Conservation (phyloP, 2,113 vertebrate genomes). For the Pogona vitticeps region DNA sequence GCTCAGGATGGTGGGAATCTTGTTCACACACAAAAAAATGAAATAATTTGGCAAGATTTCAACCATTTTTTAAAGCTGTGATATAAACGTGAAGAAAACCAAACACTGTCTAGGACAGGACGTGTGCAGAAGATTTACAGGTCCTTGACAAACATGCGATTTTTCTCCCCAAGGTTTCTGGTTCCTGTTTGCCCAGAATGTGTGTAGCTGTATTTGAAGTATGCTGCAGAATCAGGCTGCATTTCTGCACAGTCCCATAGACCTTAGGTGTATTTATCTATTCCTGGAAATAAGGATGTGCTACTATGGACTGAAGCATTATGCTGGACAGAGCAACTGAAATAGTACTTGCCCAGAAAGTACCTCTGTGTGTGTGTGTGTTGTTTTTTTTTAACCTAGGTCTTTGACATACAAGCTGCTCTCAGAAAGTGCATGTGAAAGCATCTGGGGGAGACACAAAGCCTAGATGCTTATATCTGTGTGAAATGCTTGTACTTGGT, state of each 20-base stretch:
- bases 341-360: too few relatives aligned
- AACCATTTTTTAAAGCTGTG: background rate
- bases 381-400: background rate
- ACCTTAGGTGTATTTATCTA: too few relatives aligned
- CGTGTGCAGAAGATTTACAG: background rate
- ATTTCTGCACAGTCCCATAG: background rate
- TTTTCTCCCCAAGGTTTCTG: background rate
- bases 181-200: accelerated
- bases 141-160: background rate
- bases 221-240: background rate
- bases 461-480: background rate
- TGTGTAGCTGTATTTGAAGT: background rate
- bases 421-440: background rate
- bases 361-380: too few relatives aligned
- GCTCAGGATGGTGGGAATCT: background rate
- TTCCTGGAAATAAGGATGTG: background rate
- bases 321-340: too few relatives aligned
- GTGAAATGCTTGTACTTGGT: background rate
- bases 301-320: background rate
- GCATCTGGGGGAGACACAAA: background rate
- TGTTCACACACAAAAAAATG: background rate
- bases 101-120: conserved; percentile 21
- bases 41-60: background rate
- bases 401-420: background rate
- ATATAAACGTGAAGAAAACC: background rate